phyloP scores from a whole-genome alignment of 2,888 invertebrate genomes.

The Temnothorax unifasciatus region DNA sequence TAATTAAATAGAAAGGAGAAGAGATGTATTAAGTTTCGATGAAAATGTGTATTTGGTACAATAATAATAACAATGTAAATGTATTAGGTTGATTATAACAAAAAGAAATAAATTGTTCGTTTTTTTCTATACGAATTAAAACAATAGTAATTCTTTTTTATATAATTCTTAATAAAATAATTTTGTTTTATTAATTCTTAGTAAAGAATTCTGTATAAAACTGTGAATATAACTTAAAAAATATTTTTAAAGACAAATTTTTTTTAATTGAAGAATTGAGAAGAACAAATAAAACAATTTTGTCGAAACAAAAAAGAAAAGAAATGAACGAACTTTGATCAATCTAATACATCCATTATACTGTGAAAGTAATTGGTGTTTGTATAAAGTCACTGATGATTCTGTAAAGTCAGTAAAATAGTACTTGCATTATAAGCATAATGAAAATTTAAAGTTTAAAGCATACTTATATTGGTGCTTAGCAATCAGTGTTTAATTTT shows the following conservation, averaged over 20 bases:
- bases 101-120: conserved; percentile 9
- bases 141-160: neutral
- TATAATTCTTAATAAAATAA: neutral
- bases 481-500: neutral
- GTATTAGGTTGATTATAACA: conserved; percentile 34
- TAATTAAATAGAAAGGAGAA: conserved; percentile 16
- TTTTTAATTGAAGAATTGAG: neutral
- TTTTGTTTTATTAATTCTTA: neutral
- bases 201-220: conserved; percentile 14
- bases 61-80: conserved; percentile 36
- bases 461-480: conserved; percentile 10
- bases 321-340: conserved; percentile 16
- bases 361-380: neutral
- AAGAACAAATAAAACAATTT: neutral
- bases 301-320: conserved; percentile 8
- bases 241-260: neutral
- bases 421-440: conserved; percentile 8
- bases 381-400: conserved; percentile 12
- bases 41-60: conserved; percentile 7
- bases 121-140: neutral
- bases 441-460: conserved; percentile 18
- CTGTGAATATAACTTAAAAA: neutral
- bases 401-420: neutral
- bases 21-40: conserved; percentile 16
- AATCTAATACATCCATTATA: conserved; percentile 6